These are phyloP conservation scores for Plotosus lineatus DNA, from an alignment of 2,113 vertebrate genomes.

Conservation along the genomic window DNA sequence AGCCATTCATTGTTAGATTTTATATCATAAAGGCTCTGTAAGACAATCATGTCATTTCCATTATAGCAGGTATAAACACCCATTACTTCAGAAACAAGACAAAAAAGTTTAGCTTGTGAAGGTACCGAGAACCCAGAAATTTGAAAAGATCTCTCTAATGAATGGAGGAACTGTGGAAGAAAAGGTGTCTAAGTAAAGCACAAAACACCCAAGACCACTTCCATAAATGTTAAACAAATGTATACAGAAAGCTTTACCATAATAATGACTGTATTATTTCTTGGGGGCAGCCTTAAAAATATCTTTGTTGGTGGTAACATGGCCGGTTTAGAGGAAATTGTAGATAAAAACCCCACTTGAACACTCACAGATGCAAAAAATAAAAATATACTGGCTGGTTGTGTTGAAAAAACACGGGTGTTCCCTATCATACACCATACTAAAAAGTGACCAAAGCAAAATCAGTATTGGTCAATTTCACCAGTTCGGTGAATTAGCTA, in stretches of 20 bases:
- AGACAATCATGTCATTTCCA: neutral
- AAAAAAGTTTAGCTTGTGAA: neutral
- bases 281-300: too few relatives aligned
- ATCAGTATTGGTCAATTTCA: too few relatives aligned
- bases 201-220: neutral
- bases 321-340: too few relatives aligned
- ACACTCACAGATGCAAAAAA: too few relatives aligned
- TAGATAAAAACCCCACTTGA: too few relatives aligned
- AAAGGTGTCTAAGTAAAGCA: neutral
- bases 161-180: neutral
- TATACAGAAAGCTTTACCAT: neutral
- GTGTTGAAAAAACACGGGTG: too few relatives aligned
- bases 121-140: neutral
- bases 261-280: neutral
- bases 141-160: neutral
- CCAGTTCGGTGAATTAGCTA: too few relatives aligned
- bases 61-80: neutral
- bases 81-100: neutral
- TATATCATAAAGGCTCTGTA: neutral
- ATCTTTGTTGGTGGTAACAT: too few relatives aligned
- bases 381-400: too few relatives aligned
- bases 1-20: neutral
- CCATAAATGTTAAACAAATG: neutral
- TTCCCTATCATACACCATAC: too few relatives aligned
- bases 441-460: too few relatives aligned